Conservation (phyloP, 1,140 invertebrate genomes). For the Artemia franciscana region DNA sequence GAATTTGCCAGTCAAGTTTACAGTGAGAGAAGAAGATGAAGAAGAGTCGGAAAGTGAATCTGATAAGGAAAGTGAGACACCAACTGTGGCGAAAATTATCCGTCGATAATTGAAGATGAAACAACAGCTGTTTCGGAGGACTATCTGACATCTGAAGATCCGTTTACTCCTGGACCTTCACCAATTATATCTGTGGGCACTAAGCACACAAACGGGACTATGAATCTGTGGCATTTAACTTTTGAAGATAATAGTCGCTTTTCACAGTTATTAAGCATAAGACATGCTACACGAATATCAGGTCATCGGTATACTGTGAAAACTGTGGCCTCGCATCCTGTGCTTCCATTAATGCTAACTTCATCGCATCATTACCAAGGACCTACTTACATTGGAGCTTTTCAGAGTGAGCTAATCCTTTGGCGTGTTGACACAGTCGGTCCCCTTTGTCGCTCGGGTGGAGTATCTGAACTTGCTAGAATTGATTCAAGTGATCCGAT, state of each 20-base stretch:
- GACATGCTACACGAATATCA: constrained; percentile 77
- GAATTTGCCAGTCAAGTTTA: neutral
- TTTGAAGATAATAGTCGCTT: constrained; percentile 91
- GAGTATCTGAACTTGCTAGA: constrained; percentile 81
- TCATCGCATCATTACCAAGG: constrained; percentile 82
- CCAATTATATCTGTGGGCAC: constrained; percentile 90
- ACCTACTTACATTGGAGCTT: neutral
- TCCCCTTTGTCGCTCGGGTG: constrained; percentile 88
- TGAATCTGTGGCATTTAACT: constrained; percentile 93
- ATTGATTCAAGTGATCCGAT: constrained; percentile 89
- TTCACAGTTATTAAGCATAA: constrained; percentile 74
- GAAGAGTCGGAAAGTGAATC: constrained; percentile 19
- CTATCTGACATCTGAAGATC: constrained; percentile 25
- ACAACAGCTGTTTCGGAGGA: constrained; percentile 2
- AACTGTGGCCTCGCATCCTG: constrained; percentile 91
- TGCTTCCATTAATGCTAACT: constrained; percentile 75
- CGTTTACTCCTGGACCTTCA: constrained; percentile 34
- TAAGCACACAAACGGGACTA: constrained; percentile 87
- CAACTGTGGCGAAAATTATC: constrained; percentile 12
- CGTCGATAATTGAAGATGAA: constrained; percentile 3
- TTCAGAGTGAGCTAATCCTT: constrained; percentile 68
- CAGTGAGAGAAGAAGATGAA: constrained; percentile 15
- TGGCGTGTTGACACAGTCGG: constrained; percentile 96
- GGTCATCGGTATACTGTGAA: constrained; percentile 94
- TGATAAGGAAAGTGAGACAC: constrained; percentile 17